Conservation (phyloP, 1,140 invertebrate genomes). For the Brachionus koreanus region DNA sequence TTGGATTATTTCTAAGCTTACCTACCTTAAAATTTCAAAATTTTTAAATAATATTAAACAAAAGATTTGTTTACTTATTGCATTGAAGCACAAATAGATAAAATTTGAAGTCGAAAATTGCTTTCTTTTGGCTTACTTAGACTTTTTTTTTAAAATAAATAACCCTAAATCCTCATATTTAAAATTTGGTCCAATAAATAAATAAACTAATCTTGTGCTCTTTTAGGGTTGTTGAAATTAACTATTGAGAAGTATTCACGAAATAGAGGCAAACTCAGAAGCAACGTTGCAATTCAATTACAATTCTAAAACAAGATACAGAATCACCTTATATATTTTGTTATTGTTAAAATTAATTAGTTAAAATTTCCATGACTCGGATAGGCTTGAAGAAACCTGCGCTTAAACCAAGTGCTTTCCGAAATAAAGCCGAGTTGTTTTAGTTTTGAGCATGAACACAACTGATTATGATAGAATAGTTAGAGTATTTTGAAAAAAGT, state of each 20-base stretch:
- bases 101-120: background rate
- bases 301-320: background rate
- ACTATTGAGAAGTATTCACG: background rate
- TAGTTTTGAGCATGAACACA: background rate
- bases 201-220: background rate
- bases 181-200: background rate
- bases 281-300: background rate
- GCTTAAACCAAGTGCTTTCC: background rate
- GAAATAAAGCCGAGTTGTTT: background rate
- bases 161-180: background rate
- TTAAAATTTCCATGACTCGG: background rate
- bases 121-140: background rate
- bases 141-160: background rate
- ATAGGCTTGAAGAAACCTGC: background rate
- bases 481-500: background rate
- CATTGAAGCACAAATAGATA: background rate
- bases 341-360: conserved; percentile 3
- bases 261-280: conserved; percentile 1
- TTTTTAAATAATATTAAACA: background rate
- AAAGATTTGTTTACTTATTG: background rate
- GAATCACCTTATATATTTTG: conserved; percentile 2
- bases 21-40: background rate
- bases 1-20: background rate
- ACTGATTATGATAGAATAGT: background rate
- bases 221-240: background rate